A percentile compares a stretch with the other conserved stretches of the same genome.
phyloP scores from a whole-genome alignment of 2,113 vertebrate species.

The Eudorcas thomsonii region DNA sequence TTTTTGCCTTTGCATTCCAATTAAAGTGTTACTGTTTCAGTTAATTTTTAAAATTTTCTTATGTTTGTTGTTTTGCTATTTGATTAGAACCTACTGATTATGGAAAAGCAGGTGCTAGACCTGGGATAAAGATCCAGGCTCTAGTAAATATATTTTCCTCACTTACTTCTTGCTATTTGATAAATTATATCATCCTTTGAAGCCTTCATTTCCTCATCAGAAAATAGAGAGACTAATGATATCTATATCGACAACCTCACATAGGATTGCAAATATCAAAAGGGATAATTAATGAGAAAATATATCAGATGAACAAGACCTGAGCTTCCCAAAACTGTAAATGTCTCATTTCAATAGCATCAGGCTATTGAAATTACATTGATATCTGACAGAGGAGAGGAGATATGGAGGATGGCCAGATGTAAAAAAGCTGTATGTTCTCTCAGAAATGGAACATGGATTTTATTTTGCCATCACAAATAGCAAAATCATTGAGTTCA shows the following conservation, averaged over 20 bases:
- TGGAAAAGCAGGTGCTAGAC: background rate
- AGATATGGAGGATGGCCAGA: rapidly evolving
- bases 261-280: background rate
- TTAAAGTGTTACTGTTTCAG: background rate
- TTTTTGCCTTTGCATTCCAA: conserved; percentile 38
- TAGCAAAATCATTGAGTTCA: background rate
- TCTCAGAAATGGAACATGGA: background rate
- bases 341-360: background rate
- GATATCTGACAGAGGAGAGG: background rate
- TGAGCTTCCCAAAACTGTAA: background rate
- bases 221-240: background rate
- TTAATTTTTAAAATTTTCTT: background rate
- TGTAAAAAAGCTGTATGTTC: background rate
- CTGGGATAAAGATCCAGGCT: background rate
- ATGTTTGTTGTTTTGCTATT: background rate
- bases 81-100: background rate
- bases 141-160: background rate
- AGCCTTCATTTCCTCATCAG: background rate
- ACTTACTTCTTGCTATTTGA: background rate
- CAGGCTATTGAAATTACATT: background rate
- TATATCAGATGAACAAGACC: rapidly evolving
- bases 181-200: background rate
- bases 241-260: background rate
- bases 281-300: background rate
- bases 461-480: background rate